These are phyloP conservation scores for Nomada fucata DNA, from an alignment of 2,888 invertebrate genomes.

Conservation along the genomic window DNA sequence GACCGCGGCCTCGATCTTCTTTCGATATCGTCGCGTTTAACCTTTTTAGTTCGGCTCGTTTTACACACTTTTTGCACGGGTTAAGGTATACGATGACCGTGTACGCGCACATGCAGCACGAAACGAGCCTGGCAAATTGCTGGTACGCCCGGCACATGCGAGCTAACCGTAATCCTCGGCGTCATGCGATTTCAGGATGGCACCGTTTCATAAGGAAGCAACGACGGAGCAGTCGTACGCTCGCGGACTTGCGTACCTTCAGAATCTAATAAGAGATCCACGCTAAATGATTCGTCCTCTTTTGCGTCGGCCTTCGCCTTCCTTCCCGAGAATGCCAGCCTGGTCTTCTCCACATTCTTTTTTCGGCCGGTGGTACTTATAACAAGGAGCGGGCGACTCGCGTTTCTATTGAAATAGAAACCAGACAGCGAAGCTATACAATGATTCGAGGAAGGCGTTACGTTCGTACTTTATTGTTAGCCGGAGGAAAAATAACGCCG, in stretches of 20 bases:
- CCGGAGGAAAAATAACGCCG: constrained; percentile 22
- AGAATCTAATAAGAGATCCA: constrained; percentile 48
- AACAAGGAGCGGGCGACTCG: constrained; percentile 1
- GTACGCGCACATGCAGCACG: not conserved
- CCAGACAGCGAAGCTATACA: constrained; percentile 33
- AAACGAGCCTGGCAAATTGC: constrained; percentile 20
- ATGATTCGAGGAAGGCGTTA: constrained; percentile 18
- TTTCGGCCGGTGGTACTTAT: constrained; percentile 5
- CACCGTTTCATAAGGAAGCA: constrained; percentile 66
- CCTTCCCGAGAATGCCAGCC: not conserved
- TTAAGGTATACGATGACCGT: not conserved
- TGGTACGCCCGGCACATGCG: constrained; percentile 37
- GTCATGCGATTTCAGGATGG: constrained; percentile 31
- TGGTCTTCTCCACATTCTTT: not conserved
- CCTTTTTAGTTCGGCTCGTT: constrained; percentile 37
- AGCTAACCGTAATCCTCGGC: constrained; percentile 56
- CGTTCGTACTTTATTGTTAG: constrained; percentile 22
- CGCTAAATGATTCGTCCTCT: constrained; percentile 37
- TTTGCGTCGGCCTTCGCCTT: constrained; percentile 10
- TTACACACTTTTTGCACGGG: not conserved
- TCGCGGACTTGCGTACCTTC: constrained; percentile 54
- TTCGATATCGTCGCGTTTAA: constrained; percentile 48
- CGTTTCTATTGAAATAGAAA: constrained; percentile 41
- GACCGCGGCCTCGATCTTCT: constrained; percentile 43
- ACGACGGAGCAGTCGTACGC: constrained; percentile 66